Percentiles rank a stretch among this genome's conserved stretches.
Evolutionary conservation across 2,797 vertebrate genomes (phyloP).

Genomic region (Micropoecilia bifurca): DNA sequence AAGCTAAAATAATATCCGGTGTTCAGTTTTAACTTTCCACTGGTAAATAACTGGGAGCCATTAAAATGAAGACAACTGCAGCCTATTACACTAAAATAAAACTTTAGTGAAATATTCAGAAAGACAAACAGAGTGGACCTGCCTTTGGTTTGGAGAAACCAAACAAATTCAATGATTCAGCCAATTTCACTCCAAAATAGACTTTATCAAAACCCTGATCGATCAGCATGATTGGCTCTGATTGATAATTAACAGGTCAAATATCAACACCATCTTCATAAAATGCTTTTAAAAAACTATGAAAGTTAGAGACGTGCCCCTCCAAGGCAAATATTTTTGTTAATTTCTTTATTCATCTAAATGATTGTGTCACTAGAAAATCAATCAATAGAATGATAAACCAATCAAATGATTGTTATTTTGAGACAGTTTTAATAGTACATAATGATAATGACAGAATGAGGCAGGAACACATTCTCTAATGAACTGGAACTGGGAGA

Average conservation of each 20-base stretch:
- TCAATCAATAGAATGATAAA: too few species aligned
- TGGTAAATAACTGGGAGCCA: neutral
- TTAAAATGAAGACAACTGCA: neutral
- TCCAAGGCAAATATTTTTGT: too few species aligned
- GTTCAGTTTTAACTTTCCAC: neutral
- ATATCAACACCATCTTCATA: neutral
- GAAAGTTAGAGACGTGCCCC: too few species aligned
- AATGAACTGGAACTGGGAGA: too few species aligned
- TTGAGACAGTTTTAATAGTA: too few species aligned
- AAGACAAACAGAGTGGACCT: neutral
- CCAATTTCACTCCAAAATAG: neutral
- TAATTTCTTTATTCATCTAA: too few species aligned
- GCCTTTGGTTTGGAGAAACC: neutral
- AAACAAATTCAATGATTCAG: neutral
- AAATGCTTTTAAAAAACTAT: neutral
- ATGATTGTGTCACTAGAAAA: too few species aligned
- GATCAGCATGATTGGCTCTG: neutral
- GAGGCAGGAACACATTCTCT: too few species aligned
- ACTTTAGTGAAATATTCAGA: too few species aligned
- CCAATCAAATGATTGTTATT: too few species aligned
- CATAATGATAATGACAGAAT: too few species aligned
- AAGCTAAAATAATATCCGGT: neutral
- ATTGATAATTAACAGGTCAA: neutral
- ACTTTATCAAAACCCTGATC: neutral
- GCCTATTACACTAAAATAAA: neutral